Percentiles rank a stretch among this genome's conserved stretches.
phyloP scores from a whole-genome alignment of 2,113 vertebrate genomes.

The Conger conger region DNA sequence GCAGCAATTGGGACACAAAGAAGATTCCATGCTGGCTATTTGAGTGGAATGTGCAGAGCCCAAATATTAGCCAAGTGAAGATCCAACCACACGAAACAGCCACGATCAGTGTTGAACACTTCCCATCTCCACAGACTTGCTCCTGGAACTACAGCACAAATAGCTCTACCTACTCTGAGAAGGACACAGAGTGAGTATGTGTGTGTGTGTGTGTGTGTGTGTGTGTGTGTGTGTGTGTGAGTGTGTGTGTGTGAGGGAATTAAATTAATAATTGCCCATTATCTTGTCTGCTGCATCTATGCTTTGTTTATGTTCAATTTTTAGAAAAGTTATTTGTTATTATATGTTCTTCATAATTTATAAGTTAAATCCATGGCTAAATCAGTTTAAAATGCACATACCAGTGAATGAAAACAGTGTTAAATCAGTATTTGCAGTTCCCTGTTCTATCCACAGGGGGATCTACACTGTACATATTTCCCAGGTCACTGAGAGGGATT shows the following conservation, averaged over 20 bases:
- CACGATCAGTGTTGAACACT: neutral
- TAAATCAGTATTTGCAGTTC: neutral
- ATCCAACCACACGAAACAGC: neutral
- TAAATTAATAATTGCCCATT: too few relatives aligned
- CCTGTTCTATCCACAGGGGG: conserved; percentile 49
- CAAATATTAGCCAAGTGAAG: neutral
- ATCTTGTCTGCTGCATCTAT: neutral
- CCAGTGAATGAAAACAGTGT: too few relatives aligned
- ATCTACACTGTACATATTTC: conserved; percentile 57
- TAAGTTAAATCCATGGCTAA: too few relatives aligned
- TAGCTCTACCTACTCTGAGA: neutral
- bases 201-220: conserved; percentile 29
- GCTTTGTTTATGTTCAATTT: neutral
- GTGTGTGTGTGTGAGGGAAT: neutral
- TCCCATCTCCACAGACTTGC: neutral
- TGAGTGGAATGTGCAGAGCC: neutral
- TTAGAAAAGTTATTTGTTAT: neutral
- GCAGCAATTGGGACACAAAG: neutral
- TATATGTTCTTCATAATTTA: too few relatives aligned
- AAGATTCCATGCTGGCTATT: neutral
- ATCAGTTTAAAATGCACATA: too few relatives aligned
- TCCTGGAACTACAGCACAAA: neutral
- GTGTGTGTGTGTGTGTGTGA: neutral
- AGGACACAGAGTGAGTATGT: neutral
- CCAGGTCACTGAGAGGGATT: conserved; percentile 62